Percentiles rank a stretch among this genome's conserved stretches.
Evolutionary conservation across 2,888 invertebrate genomes (phyloP).

Genomic region (Eremobia ochroleuca): DNA sequence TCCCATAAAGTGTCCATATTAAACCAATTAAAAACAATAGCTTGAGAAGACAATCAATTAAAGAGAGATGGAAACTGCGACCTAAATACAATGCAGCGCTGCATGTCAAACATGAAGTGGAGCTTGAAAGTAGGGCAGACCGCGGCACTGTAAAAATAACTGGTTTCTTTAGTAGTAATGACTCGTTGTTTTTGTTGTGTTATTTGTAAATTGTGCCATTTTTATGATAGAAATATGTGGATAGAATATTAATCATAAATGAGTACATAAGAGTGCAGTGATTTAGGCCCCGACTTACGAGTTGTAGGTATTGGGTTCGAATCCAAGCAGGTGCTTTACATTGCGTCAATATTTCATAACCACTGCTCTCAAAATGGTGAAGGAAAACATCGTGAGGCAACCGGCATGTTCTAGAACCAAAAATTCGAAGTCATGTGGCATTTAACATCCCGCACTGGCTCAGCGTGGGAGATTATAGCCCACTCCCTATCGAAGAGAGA

Average conservation of each 20-base stretch:
- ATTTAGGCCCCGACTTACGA: no score
- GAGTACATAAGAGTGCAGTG: not conserved
- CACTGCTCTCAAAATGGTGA: no score
- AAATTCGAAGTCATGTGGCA: no score
- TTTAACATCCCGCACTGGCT: no score
- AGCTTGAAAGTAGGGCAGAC: slow-evolving; percentile 17
- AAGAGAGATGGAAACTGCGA: slow-evolving; percentile 26
- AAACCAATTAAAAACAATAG: slow-evolving; percentile 16
- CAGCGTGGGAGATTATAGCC: no score
- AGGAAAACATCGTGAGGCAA: no score
- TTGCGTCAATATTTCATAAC: no score
- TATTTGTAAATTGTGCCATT: not conserved
- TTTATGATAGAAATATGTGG: not conserved
- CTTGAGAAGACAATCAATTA: slow-evolving; percentile 44
- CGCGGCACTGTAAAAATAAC: not conserved
- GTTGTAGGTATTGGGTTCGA: not conserved
- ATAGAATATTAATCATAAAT: not conserved
- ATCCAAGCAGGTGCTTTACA: no score
- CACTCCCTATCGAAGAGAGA: no score
- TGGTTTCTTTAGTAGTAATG: slow-evolving; percentile 6
- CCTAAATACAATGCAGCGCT: slow-evolving; percentile 28
- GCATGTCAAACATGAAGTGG: slow-evolving; percentile 26
- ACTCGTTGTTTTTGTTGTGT: slow-evolving; percentile 5
- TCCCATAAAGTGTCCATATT: not conserved
- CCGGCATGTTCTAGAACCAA: no score